Conservation (phyloP, 1,140 invertebrate species). For the Leptinotarsa undecemlineata region DNA sequence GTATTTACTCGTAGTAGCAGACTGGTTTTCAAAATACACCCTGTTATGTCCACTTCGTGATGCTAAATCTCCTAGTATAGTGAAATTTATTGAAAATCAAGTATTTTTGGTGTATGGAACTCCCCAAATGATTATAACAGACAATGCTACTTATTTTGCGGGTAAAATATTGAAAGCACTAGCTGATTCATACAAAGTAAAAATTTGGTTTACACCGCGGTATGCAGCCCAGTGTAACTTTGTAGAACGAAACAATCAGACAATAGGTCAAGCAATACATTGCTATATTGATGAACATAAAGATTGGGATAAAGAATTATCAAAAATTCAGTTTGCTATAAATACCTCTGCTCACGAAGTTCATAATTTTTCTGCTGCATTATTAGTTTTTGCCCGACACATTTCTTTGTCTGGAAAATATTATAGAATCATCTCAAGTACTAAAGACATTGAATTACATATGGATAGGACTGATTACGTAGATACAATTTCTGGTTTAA, state of each 20-base stretch:
- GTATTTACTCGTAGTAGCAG: slow-evolving; percentile 51
- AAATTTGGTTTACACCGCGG: neutral
- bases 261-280: slow-evolving; percentile 25
- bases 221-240: slow-evolving; percentile 27
- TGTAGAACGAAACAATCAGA: slow-evolving; percentile 30
- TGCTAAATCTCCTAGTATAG: too few relatives aligned
- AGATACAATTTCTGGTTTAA: neutral
- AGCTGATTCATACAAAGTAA: neutral
- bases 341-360: slow-evolving; percentile 24
- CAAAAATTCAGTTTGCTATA: neutral
- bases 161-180: slow-evolving; percentile 18
- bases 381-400: slow-evolving; percentile 23
- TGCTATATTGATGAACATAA: slow-evolving; percentile 25
- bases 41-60: slow-evolving; percentile 23
- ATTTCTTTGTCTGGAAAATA: slow-evolving; percentile 23
- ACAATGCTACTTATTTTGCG: slow-evolving; percentile 42
- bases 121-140: slow-evolving; percentile 29
- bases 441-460: slow-evolving; percentile 15
- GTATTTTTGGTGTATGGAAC: slow-evolving; percentile 34
- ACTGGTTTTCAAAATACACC: slow-evolving; percentile 41
- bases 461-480: slow-evolving; percentile 27
- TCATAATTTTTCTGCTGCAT: slow-evolving; percentile 6
- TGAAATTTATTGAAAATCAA: too few relatives aligned
- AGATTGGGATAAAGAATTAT: slow-evolving; percentile 22
- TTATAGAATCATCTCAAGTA: slow-evolving; percentile 15